A percentile compares a stretch with the other conserved stretches of the same genome.
These are phyloP conservation scores for Crax fasciolata DNA, from an alignment of 2,797 vertebrate species.

Conservation along the genomic window DNA sequence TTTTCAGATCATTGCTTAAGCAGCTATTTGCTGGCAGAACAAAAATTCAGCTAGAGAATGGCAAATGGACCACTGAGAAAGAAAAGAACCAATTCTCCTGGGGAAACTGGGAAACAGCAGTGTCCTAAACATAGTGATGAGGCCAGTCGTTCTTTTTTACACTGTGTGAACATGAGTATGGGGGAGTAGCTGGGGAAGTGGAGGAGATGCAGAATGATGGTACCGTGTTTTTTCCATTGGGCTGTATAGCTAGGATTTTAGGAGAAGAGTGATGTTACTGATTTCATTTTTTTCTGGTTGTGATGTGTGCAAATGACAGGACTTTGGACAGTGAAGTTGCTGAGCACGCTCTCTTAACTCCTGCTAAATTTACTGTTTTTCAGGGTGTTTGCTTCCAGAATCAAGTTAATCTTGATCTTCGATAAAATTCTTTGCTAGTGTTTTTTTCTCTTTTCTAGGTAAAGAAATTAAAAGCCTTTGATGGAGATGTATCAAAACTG, in stretches of 20 bases:
- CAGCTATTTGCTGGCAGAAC: background rate
- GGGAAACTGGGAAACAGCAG: background rate
- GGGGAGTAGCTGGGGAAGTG: background rate
- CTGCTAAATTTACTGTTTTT: constrained; percentile 18
- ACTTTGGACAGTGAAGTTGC: background rate
- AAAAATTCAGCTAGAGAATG: background rate
- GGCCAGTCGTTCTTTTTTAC: background rate
- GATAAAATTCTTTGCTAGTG: constrained; percentile 31
- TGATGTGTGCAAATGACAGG: background rate
- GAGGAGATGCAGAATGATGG: background rate
- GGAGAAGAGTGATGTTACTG: background rate
- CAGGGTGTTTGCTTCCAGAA: constrained; percentile 6
- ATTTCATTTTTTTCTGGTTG: background rate
- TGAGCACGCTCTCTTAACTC: background rate
- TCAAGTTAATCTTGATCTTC: constrained; percentile 29
- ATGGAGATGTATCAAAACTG: constrained; percentile 92
- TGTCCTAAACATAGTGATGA: background rate
- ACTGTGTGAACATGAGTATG: background rate
- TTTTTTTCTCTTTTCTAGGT: constrained; percentile 83
- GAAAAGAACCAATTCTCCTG: background rate
- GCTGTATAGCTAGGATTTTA: background rate
- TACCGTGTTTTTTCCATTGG: background rate
- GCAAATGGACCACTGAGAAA: background rate
- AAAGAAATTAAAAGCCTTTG: constrained; percentile 93
- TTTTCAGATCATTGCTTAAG: background rate